Base-by-base conservation (phyloP, 2,888 invertebrate genomes). In the Hipparchia semele region DNA sequence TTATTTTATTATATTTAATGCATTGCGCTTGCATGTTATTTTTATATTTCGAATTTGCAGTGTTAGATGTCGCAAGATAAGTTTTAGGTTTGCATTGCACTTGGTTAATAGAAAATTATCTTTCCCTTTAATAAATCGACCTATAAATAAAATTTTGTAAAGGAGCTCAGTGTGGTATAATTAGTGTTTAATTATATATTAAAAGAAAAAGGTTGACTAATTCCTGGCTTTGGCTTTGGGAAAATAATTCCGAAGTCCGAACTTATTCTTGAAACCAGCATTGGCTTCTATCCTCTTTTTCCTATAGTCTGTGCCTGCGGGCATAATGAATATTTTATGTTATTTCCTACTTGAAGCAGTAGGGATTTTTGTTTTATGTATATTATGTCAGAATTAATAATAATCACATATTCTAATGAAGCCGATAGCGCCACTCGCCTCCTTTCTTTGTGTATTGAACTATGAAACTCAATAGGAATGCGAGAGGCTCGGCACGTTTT, bases 21-120 rank as follows among this genome's bases (percentile, higher is more conserved):
- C 76, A 70, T 85, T 84, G 80, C 80, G 87, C 86, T 84, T 84
- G 85, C 81, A 82, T 81, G 82, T 81, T 82, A 84, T 83, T 74
- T 60, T 82, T 84, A 86, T 87, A 84, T 90, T 45, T 72, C 68
- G 58, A 61, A 70, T 67, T 79, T 64, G 76, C 78, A 76, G 62
- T 71, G 65, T 68, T 71, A 39, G 39, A 56, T 56, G 53, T 73
- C 39, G 61, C 51, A 69, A 69, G 71, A 73, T 62, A 54, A 51
- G 68, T 68, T 67, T 68, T 68, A 72, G 39, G 2, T 39, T 53
- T 61, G 67, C 72, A 74, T 23, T 61, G 45, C 68, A 72, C 69
- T 62, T 67, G 66, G 70, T 70, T 9, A 61, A 61, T 62, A 13
- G 13, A 13, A 49, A 13, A 10, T 49, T 58, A 68, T 68, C 68